These are phyloP conservation scores for Emmelina monodactyla DNA, from an alignment of 2,888 invertebrate species.

Conservation along the genomic window DNA sequence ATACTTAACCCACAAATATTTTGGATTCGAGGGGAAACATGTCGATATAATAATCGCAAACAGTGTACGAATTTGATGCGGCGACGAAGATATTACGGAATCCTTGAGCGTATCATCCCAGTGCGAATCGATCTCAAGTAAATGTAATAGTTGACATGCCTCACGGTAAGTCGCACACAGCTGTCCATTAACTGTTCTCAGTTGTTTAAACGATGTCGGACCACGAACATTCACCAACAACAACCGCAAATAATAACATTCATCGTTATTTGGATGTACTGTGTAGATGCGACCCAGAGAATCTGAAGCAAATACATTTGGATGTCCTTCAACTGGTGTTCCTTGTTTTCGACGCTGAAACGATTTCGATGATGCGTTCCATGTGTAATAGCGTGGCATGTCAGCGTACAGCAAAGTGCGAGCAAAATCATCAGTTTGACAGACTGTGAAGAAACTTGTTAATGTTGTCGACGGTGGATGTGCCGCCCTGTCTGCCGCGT, in stretches of 20 bases:
- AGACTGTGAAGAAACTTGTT: constrained; percentile 18
- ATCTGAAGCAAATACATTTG: constrained; percentile 16
- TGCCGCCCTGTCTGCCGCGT: constrained; percentile 15
- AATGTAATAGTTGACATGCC: constrained; percentile 16
- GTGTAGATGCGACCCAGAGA: constrained; percentile 13
- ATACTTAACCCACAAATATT: not conserved
- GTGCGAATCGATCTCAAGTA: constrained; percentile 18
- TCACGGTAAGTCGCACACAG: constrained; percentile 16
- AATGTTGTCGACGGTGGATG: constrained; percentile 17
- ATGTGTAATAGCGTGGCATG: constrained; percentile 19
- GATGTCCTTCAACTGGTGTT: constrained; percentile 15
- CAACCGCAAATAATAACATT: not conserved
- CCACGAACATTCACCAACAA: not conserved
- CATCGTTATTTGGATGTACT: constrained; percentile 8
- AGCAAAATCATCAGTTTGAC: constrained; percentile 19
- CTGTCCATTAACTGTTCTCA: constrained; percentile 16
- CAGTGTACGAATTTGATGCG: constrained; percentile 6
- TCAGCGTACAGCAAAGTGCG: constrained; percentile 19
- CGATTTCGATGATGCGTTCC: constrained; percentile 17
- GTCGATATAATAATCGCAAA: no score
- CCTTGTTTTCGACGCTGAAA: constrained; percentile 18
- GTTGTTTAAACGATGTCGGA: no score
- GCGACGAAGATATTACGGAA: constrained; percentile 8
- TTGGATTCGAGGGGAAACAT: no score
- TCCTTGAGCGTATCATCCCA: constrained; percentile 16